These are phyloP conservation scores for Conops quadrifasciatus DNA, from an alignment of 2,888 invertebrate species.

Conservation along the genomic window DNA sequence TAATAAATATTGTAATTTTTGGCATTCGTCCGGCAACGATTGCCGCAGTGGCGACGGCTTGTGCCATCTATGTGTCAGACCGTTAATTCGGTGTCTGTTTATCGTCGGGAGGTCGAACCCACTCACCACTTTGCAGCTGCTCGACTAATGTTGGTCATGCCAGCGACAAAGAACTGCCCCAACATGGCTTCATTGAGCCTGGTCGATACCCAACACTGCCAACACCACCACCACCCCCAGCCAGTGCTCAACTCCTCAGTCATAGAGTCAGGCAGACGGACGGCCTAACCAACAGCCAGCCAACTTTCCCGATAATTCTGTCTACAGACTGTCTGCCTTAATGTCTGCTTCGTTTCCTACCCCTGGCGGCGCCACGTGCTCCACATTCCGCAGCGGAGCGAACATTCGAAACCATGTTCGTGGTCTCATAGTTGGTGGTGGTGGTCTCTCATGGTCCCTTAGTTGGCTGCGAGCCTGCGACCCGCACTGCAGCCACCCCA, in stretches of 20 bases:
- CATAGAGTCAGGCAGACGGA: too few species aligned
- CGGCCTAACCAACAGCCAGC: too few species aligned
- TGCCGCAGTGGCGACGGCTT: constrained; percentile 22
- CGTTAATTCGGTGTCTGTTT: not conserved
- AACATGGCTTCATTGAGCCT: not conserved
- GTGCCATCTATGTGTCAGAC: constrained; percentile 1
- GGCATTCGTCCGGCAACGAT: constrained; percentile 12
- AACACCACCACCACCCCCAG: not conserved
- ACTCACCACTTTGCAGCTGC: not conserved
- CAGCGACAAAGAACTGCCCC: not conserved
- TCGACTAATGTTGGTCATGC: too few species aligned
- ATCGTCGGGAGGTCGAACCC: not conserved
- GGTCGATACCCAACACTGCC: not conserved
- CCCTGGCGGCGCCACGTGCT: constrained; percentile 11
- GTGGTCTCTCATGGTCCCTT: constrained; percentile 4
- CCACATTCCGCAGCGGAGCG: constrained; percentile 12
- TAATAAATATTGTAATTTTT: constrained; percentile 14
- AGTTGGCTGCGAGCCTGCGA: constrained; percentile 2
- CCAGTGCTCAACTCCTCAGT: not conserved
- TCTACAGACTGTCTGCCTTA: constrained; percentile 28
- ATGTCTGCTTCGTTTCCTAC: constrained; percentile 22
- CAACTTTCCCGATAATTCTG: constrained; percentile 15
- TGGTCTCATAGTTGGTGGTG: not conserved
- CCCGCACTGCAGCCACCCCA: not conserved
- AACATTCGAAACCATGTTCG: too few species aligned